Evolutionary conservation across 2,113 vertebrate species (phyloP), one percentile per base, ranked within the genome.

Genomic region (Entomyzon cyanotis): DNA sequence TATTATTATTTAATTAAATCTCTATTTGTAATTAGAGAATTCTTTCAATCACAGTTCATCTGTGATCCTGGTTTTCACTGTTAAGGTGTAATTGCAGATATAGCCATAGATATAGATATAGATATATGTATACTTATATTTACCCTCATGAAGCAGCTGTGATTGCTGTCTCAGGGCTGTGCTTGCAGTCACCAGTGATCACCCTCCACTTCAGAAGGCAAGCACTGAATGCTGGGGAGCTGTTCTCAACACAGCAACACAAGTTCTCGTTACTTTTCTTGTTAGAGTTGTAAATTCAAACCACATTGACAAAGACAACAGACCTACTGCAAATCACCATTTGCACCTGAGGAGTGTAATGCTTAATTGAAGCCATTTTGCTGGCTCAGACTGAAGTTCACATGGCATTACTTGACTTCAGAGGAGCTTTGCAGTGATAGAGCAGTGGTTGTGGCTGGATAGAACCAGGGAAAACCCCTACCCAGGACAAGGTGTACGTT

Each of bases 321-420:
- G 87, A 70, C 58, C 14, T 68, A 59, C 37, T 93, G 60, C 41
- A 21, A 92, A 64, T 64, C 70, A 68, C 81, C 22, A 3, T 71
- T 88, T 92, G 93, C 80, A 94, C 65, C 88, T 92, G 42, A 87
- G 80, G 42, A 62, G 35, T 49, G 70, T 64, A 75, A 60, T 3
- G 30, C 33, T 58, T 93, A 83, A 86, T 69, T 93, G 80, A 89
- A 96, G 84, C 69, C 83, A 74, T 77, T 84, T 78, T 60, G 46
- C 30, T 10, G 31, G 30, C 53, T 74, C 63, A 59, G 4, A 21
- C 3, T 53, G 63, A 67, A 62, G 74, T 73, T 87, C 78, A 52
- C 23, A 3, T 5, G 41, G 65, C 37, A 11, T 35, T 82, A 6
- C 15, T 46, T 50, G 46, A 9, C 78, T 69, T 3, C 30, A 46